These are phyloP conservation scores for Mesocentrotus franciscanus DNA, from an alignment of 53 echinoderm and acorn worm species.

Conservation along the genomic window DNA sequence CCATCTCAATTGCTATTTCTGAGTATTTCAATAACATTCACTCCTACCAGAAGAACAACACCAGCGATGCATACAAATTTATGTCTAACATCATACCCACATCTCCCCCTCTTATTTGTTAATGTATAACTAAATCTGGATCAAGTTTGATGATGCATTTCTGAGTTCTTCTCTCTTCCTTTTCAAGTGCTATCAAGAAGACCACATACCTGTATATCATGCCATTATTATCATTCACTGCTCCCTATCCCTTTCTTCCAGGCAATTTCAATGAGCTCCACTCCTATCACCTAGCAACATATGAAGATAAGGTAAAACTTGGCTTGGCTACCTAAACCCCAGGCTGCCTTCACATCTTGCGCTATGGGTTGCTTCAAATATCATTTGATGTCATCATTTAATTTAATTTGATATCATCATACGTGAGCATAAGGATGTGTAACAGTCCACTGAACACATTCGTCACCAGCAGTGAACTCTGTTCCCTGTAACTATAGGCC, in stretches of 20 bases:
- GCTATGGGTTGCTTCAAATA: background rate
- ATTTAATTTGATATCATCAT: conserved; percentile 3
- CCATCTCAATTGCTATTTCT: background rate
- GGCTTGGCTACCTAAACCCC: conserved; percentile 33
- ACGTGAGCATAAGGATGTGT: background rate
- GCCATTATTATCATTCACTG: conserved; percentile 26
- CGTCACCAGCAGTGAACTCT: background rate
- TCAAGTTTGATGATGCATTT: conserved; percentile 2
- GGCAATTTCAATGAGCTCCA: conserved; percentile 49
- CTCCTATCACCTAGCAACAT: conserved; percentile 58
- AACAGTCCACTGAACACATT: background rate
- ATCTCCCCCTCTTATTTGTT: conserved; percentile 1
- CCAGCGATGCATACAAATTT: background rate
- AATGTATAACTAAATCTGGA: conserved; percentile 46
- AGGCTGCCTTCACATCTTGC: background rate
- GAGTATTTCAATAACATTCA: background rate
- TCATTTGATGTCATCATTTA: conserved; percentile 14
- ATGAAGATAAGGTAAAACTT: conserved; percentile 52
- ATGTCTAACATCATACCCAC: background rate
- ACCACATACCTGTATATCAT: conserved; percentile 51
- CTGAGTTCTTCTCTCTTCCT: background rate
- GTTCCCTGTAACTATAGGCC: background rate
- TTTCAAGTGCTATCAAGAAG: background rate
- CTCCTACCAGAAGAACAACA: background rate
- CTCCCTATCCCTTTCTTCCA: conserved; percentile 12